phyloP scores from a whole-genome alignment of 2,113 vertebrate genomes.

The Podarcis cretensis region DNA sequence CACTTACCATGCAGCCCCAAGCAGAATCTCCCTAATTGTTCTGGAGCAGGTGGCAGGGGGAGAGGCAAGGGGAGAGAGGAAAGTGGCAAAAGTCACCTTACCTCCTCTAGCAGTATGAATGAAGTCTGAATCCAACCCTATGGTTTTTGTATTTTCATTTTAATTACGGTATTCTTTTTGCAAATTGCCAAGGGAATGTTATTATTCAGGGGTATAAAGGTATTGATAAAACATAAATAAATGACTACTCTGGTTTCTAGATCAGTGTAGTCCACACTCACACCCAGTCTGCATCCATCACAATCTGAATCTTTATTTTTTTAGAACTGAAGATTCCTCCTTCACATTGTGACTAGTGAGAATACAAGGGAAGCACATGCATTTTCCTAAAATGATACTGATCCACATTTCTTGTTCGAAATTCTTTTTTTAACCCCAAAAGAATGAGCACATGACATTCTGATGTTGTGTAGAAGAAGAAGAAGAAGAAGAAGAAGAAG shows the following conservation, averaged over 20 bases:
- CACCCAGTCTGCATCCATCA: not conserved
- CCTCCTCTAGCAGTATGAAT: too few species aligned
- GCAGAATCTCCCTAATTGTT: not conserved
- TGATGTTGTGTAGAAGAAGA: not conserved
- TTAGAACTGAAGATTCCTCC: not conserved
- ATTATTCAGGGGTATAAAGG: not conserved
- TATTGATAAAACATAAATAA: not conserved
- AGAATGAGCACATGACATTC: not conserved
- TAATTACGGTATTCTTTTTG: not conserved
- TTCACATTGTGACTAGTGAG: not conserved
- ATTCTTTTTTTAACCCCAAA: not conserved
- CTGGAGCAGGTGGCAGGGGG: not conserved
- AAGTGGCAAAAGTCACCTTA: too few species aligned
- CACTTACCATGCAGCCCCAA: too few species aligned
- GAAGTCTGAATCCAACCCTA: too few species aligned
- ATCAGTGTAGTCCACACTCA: not conserved
- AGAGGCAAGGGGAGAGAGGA: not conserved
- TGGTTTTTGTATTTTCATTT: not conserved
- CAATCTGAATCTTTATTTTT: not conserved
- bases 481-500: too few species aligned
- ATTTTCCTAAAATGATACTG: not conserved
- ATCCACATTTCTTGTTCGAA: not conserved
- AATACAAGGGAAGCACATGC: not conserved
- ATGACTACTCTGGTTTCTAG: not conserved
- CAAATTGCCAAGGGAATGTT: not conserved